phyloP scores from a whole-genome alignment of 2,888 invertebrate genomes.

The Melieria picta region DNA sequence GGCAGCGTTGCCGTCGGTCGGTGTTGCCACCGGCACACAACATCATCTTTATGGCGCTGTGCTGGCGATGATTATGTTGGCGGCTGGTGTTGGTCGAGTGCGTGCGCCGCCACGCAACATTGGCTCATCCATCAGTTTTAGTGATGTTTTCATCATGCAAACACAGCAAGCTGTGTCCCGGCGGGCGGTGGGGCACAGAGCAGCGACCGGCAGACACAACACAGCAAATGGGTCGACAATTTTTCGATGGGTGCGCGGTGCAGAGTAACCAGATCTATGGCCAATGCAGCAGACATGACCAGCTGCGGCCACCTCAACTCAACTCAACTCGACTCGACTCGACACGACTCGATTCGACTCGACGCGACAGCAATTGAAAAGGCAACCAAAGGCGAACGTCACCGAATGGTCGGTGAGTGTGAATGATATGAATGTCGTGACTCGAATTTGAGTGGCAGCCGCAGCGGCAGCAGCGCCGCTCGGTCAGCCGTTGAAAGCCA shows the following conservation, averaged over 20 bases:
- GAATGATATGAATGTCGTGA: no score
- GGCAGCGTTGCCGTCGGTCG: not conserved
- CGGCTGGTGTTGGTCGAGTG: not conserved
- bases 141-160: conserved; percentile 41
- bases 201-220: not conserved
- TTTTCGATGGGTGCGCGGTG: not conserved
- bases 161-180: conserved; percentile 13
- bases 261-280: no score
- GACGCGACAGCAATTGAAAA: no score
- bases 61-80: not conserved
- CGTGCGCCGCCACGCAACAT: conserved; percentile 24
- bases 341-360: no score
- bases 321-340: no score
- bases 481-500: no score
- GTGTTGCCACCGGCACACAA: not conserved
- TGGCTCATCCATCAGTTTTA: conserved; percentile 44
- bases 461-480: no score
- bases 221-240: not conserved
- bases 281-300: no score
- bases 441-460: no score
- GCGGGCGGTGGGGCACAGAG: not conserved
- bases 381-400: no score
- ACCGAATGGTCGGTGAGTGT: no score
- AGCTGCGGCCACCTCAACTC: no score
- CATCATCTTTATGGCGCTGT: not conserved